Evolutionary conservation across 37 sponge, comb jelly and placozoan species (phyloP), one percentile per base, ranked within the genome.

Genomic region (Agelas oroides): DNA sequence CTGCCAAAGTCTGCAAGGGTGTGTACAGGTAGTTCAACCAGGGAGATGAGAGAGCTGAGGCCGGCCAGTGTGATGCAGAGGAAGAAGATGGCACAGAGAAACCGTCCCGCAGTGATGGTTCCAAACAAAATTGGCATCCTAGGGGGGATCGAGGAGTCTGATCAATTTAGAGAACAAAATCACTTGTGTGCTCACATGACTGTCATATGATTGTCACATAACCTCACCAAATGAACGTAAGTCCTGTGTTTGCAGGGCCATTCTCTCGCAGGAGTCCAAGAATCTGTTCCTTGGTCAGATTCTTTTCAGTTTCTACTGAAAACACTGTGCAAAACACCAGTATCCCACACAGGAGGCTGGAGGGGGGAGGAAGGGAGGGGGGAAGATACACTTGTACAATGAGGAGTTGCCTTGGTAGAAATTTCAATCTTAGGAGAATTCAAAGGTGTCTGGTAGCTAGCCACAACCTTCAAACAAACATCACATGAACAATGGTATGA

Each of bases 141-240:
- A n/a, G n/a, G n/a, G n/a, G 19, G 46, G 46, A 46, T 12, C 8
- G 46, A 8, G 8, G 46, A 46, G 46, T 46, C 6, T 46, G 46
- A n/a, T n/a, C n/a, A n/a, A n/a, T 46, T 46, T 46, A 8, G 46
- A 12, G 46, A 46, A 8, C 8, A 46, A 46, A 12, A 46, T n/a
- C n/a, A n/a, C n/a, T n/a, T n/a, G 46, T n/a, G n/a, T n/a, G n/a
- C n/a, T n/a, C n/a, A n/a, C n/a, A n/a, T n/a, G n/a, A n/a, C 46
- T 46, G 46, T 46, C 46, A 46, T 8, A 46, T 46, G 46, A 46
- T 3, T 46, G 46, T 46, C 46, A 46, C 46, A 46, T 46, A 46
- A 46, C 40, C 82, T 59, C 15, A 95, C 96, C 94, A 92, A 52
- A 95, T 89, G 84, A 95, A 95, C 0, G 96, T 95, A 37, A 95